Conservation (phyloP, 2,888 invertebrate genomes). For the Himalopsyche japonica region DNA sequence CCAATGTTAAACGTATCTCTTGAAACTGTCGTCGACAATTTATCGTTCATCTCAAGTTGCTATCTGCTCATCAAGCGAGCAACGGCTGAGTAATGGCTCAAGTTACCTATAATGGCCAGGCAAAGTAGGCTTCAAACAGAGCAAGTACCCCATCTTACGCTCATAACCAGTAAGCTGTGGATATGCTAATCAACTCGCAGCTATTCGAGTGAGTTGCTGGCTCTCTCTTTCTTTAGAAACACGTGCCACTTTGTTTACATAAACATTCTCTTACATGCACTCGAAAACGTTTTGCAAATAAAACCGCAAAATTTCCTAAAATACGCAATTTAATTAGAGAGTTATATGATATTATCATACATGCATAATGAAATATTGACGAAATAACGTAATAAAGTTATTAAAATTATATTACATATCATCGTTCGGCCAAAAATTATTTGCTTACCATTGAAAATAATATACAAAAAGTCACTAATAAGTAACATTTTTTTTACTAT, state of each 20-base stretch:
- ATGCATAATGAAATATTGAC: neutral
- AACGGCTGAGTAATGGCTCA: no score
- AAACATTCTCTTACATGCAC: neutral
- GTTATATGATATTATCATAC: neutral
- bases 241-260: neutral
- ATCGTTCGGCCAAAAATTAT: no score
- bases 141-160: neutral
- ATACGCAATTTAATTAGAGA: neutral
- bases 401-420: no score
- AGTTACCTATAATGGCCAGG: neutral
- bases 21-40: no score
- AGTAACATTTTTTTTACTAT: no score
- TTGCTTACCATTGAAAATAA: no score
- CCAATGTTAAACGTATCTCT: no score
- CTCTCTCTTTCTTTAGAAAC: neutral
- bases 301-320: neutral
- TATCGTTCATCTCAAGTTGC: no score
- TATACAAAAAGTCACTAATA: no score
- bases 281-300: neutral
- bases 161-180: neutral
- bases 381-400: neutral
- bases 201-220: neutral
- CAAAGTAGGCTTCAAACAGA: neutral
- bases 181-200: neutral
- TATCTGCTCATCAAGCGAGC: no score